Percentiles rank a stretch among this genome's conserved stretches.
Conservation (phyloP, 1,140 invertebrate species). For the Chelonus insularis region DNA sequence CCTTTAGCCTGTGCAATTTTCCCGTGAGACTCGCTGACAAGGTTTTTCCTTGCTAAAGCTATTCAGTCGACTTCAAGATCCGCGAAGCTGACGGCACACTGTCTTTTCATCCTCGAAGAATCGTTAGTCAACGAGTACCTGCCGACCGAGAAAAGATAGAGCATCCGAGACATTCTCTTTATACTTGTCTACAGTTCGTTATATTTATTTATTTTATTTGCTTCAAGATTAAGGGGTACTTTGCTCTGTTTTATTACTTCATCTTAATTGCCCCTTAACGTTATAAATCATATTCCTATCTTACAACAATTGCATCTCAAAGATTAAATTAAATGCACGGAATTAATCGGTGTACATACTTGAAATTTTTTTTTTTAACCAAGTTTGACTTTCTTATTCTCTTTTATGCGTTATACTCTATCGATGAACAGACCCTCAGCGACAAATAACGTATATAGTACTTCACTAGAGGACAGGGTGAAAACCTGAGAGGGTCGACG, state of each 20-base stretch:
- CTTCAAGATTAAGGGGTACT: too few relatives aligned
- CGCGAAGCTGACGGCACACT: constrained; percentile 42
- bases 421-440: too few relatives aligned
- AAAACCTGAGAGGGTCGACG: constrained; percentile 17
- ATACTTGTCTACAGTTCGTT: too few relatives aligned
- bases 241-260: too few relatives aligned
- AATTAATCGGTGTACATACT: too few relatives aligned
- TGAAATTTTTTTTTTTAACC: too few relatives aligned
- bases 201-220: too few relatives aligned
- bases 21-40: constrained; percentile 34
- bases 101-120: constrained; percentile 48
- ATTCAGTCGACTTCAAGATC: constrained; percentile 39
- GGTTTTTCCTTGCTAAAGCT: constrained; percentile 32
- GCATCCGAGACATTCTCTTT: background rate
- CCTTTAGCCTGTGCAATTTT: constrained; percentile 41
- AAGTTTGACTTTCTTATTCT: too few relatives aligned
- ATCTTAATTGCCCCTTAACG: too few relatives aligned
- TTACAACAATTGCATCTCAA: too few relatives aligned
- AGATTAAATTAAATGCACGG: too few relatives aligned
- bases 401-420: background rate
- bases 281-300: too few relatives aligned
- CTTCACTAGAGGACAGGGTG: constrained; percentile 4
- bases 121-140: constrained; percentile 36
- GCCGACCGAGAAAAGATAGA: background rate
- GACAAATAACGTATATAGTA: constrained; percentile 2